phyloP scores from a whole-genome alignment of 2,797 vertebrate species.

The Falco rusticolus region DNA sequence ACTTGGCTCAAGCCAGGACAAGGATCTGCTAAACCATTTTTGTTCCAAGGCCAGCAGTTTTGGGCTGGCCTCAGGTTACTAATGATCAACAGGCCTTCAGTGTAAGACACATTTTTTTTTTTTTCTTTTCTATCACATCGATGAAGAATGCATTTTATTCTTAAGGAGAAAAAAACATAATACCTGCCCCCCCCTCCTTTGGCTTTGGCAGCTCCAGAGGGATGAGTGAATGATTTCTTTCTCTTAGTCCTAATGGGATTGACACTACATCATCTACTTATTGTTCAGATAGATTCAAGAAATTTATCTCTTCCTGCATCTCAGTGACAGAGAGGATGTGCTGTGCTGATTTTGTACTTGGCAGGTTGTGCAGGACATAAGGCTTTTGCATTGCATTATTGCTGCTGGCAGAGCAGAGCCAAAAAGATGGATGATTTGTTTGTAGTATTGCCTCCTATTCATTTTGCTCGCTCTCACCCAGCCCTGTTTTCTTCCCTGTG shows the following conservation, averaged over 20 bases:
- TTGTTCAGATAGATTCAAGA: background rate
- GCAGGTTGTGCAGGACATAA: background rate
- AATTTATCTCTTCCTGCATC: conserved; percentile 2
- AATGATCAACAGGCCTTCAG: background rate
- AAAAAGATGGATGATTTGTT: conserved; percentile 57
- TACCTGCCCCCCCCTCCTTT: background rate
- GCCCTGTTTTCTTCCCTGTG: background rate
- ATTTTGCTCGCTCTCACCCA: conserved; percentile 1
- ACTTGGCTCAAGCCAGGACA: background rate
- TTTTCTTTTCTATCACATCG: background rate
- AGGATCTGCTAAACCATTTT: background rate
- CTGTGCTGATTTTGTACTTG: background rate
- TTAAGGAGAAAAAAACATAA: background rate
- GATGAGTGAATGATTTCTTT: conserved; percentile 48
- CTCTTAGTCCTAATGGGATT: conserved; percentile 35
- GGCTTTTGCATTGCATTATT: conserved; percentile 32
- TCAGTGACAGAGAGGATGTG: background rate
- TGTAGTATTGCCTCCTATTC: conserved; percentile 32
- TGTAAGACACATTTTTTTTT: background rate
- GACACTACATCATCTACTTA: conserved; percentile 12
- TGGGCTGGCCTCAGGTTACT: background rate
- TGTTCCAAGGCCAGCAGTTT: background rate
- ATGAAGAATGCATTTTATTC: background rate
- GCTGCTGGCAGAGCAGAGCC: conserved; percentile 2
- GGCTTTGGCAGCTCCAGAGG: background rate